These are phyloP conservation scores for Nycteola revayana DNA, from an alignment of 2,888 invertebrate species.

Conservation along the genomic window DNA sequence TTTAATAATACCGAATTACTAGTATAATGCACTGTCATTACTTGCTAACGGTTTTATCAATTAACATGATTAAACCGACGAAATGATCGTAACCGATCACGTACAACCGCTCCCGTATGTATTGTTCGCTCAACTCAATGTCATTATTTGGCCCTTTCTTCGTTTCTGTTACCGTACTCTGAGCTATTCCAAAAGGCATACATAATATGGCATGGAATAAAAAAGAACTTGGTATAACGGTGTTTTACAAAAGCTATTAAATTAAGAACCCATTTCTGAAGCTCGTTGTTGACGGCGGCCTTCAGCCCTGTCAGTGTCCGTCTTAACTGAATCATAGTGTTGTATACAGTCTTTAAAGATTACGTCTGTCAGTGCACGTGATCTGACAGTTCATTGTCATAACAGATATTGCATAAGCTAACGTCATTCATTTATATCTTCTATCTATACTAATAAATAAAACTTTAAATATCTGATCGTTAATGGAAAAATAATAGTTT, in stretches of 20 bases:
- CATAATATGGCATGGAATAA: conserved; percentile 17
- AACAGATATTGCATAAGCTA: no score
- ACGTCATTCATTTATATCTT: no score
- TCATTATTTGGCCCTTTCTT: conserved; percentile 19
- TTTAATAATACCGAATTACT: conserved; percentile 75
- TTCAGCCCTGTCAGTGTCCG: conserved; percentile 28
- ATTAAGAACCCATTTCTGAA: conserved; percentile 24
- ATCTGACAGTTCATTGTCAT: background rate
- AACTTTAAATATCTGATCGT: no score
- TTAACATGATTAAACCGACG: conserved; percentile 73
- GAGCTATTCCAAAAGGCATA: conserved; percentile 10
- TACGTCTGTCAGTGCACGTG: conserved; percentile 10
- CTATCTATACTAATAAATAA: no score
- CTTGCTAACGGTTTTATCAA: conserved; percentile 74
- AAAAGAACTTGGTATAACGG: conserved; percentile 24
- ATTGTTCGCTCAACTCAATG: conserved; percentile 47
- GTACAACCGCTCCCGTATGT: conserved; percentile 45
- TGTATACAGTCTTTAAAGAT: conserved; percentile 11
- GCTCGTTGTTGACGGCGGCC: conserved; percentile 18
- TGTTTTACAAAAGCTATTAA: conserved; percentile 19
- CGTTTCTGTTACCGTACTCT: conserved; percentile 15
- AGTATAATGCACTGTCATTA: conserved; percentile 73
- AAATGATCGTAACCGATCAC: conserved; percentile 66
- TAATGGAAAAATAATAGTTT: no score
- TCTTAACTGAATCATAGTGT: conserved; percentile 10